Conservation (phyloP, 2,888 invertebrate species). For the Empis stercorea region DNA sequence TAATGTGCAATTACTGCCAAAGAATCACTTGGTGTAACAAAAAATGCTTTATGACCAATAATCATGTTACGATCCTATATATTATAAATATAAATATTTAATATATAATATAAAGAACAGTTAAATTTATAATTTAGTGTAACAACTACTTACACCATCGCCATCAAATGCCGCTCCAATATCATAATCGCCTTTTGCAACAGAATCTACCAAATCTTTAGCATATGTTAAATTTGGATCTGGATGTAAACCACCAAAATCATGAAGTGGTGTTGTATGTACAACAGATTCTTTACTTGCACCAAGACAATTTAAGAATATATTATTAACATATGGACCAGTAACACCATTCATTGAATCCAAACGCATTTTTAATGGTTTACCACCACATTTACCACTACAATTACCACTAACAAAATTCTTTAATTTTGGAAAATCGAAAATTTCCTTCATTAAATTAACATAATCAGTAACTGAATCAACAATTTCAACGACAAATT, state of each 20-base stretch:
- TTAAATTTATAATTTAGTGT: background rate
- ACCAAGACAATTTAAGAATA: conserved; percentile 78
- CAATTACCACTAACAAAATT: conserved; percentile 55
- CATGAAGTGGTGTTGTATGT: conserved; percentile 69
- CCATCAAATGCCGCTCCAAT: conserved; percentile 97
- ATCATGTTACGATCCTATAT: conserved; percentile 85
- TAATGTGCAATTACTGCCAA: conserved; percentile 90
- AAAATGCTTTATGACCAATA: conserved; percentile 87
- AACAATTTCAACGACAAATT: conserved; percentile 75
- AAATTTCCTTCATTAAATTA: conserved; percentile 86
- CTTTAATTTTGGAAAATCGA: conserved; percentile 77
- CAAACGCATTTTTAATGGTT: conserved; percentile 72
- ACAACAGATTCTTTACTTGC: conserved; percentile 58
- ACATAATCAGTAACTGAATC: conserved; percentile 86
- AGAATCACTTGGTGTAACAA: conserved; percentile 95
- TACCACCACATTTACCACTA: conserved; percentile 48
- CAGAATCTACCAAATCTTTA: conserved; percentile 58
- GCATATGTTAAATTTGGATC: conserved; percentile 95
- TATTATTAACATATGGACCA: conserved; percentile 83
- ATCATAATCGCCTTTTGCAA: conserved; percentile 47
- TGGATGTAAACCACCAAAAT: conserved; percentile 93
- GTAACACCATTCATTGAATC: conserved; percentile 97
- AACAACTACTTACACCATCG: conserved; percentile 54
- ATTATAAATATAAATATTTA: conserved; percentile 26
- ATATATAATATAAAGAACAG: background rate